These are phyloP conservation scores for Trilocha varians DNA, from an alignment of 2,888 invertebrate genomes.

Conservation along the genomic window DNA sequence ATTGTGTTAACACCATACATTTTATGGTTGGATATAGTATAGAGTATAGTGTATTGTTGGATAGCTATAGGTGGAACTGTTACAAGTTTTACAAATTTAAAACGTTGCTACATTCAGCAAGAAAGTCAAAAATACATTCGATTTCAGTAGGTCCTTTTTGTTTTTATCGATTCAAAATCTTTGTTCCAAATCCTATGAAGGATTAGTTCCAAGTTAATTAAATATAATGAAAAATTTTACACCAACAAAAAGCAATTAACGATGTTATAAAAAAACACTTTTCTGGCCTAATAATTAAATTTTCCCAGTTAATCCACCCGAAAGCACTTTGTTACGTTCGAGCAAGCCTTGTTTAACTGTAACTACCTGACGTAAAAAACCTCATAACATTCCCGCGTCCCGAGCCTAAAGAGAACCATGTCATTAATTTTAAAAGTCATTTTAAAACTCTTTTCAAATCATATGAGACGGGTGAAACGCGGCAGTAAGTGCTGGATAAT, in stretches of 20 bases:
- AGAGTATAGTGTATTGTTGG: no score
- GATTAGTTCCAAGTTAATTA: not conserved
- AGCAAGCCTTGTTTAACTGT: not conserved
- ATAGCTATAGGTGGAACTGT: no score
- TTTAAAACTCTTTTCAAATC: not conserved
- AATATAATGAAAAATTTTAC: not conserved
- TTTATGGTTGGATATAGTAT: no score
- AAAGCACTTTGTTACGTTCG: not conserved
- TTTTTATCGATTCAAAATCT: no score
- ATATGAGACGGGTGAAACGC: not conserved
- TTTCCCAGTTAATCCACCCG: not conserved
- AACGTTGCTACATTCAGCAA: no score
- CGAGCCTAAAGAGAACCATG: not conserved
- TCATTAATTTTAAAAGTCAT: no score
- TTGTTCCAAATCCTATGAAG: no score
- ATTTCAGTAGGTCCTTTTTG: no score
- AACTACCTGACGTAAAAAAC: not conserved
- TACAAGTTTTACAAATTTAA: no score
- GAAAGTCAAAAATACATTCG: no score
- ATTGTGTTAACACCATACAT: no score
- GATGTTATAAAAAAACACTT: conserved; percentile 3
- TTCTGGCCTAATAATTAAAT: not conserved
- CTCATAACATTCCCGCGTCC: not conserved
- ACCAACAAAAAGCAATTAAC: not conserved
- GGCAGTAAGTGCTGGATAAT: conserved; percentile 53